A percentile compares a stretch with the other conserved stretches of the same genome.
phyloP scores from a whole-genome alignment of 2,113 vertebrate genomes.

The Neoarius graeffei region DNA sequence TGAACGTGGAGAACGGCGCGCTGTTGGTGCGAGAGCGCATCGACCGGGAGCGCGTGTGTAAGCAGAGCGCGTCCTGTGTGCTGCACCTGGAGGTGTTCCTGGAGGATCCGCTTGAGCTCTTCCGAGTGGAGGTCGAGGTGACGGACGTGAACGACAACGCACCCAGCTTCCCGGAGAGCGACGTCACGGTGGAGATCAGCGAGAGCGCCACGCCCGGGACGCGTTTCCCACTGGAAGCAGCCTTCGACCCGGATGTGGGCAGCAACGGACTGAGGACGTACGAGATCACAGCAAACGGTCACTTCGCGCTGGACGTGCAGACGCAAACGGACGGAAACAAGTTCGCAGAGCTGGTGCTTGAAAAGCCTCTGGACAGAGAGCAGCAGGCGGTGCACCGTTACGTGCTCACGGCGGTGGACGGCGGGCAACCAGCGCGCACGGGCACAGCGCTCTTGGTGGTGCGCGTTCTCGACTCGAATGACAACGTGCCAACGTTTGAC shows the following conservation, averaged over 20 bases:
- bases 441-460: conserved; percentile 94
- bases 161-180: conserved; percentile 90
- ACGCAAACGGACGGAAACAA: conserved; percentile 93
- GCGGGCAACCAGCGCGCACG: conserved; percentile 87
- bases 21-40: conserved; percentile 92
- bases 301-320: conserved; percentile 95
- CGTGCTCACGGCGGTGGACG: conserved; percentile 95
- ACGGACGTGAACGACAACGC: conserved; percentile 98
- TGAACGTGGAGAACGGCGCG: conserved; percentile 93
- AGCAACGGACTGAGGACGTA: conserved; percentile 95
- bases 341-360: conserved; percentile 93
- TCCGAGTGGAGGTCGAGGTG: conserved; percentile 93
- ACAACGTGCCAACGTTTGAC: conserved; percentile 94
- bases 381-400: conserved; percentile 94
- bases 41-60: conserved; percentile 94
- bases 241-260: conserved; percentile 95
- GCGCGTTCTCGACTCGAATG: conserved; percentile 93
- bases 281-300: conserved; percentile 93
- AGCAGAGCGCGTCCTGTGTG: conserved; percentile 89
- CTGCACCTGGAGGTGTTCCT: conserved; percentile 96
- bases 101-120: conserved; percentile 95
- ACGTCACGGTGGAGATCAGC: conserved; percentile 95
- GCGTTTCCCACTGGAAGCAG: conserved; percentile 94
- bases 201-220: conserved; percentile 96
- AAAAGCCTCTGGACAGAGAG: conserved; percentile 92